Evolutionary conservation across 2,113 vertebrate genomes (phyloP).

Genomic region (Gallinago paraguaiae): DNA sequence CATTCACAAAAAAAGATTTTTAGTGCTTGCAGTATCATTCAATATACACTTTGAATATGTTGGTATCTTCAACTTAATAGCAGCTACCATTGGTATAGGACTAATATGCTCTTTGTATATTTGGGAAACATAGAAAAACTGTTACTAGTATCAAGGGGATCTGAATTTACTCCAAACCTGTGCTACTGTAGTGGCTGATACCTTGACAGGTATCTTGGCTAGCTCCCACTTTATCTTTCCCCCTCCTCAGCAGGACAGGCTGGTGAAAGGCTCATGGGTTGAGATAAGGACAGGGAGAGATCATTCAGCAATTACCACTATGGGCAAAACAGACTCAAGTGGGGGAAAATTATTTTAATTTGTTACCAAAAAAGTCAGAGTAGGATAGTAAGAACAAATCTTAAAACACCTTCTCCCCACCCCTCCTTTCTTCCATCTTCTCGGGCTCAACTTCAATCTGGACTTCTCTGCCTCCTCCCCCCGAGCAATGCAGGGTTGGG

Average conservation of each 20-base stretch:
- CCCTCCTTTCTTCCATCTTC: background rate
- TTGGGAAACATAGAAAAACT: background rate
- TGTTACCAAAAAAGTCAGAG: background rate
- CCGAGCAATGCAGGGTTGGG: fast-evolving
- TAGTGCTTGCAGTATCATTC: background rate
- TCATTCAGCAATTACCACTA: background rate
- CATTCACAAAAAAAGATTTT: background rate
- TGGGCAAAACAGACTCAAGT: background rate
- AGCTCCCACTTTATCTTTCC: fast-evolving
- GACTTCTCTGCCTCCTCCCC: background rate
- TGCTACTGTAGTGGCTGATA: background rate
- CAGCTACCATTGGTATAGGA: too few relatives aligned
- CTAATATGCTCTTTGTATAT: background rate
- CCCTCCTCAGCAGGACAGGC: background rate
- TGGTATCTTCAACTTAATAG: background rate
- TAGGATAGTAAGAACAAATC: background rate
- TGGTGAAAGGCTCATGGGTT: fast-evolving
- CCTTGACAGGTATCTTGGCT: background rate
- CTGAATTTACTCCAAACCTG: background rate
- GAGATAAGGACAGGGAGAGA: background rate
- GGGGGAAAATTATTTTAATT: background rate
- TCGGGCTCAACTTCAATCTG: background rate
- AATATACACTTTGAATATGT: background rate
- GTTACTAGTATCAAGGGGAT: background rate
- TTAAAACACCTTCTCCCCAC: background rate